Evolutionary conservation across 2,888 invertebrate genomes (phyloP), one percentile per base, ranked within the genome.

Genomic region (Leptinotarsa rubiginosa): DNA sequence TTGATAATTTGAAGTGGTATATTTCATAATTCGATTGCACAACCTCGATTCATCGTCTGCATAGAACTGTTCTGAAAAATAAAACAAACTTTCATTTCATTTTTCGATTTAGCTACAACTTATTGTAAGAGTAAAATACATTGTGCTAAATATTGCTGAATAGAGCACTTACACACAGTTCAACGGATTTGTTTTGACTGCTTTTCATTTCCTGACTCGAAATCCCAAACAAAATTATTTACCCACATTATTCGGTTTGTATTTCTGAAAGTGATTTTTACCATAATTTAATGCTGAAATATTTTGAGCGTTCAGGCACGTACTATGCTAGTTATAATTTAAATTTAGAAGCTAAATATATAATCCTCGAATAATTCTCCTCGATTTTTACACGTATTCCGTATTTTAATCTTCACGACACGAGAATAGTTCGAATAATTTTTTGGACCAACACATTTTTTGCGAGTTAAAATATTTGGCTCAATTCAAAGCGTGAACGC

Each of bases 331-430:
- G 74, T 74, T 72, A 74, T 74, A 70, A 76, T 69, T 31, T 74
- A 72, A 74, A 74, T 76, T 74, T 76, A 74, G 72, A 72, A 69
- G 68, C 76, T 76, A 76, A 76, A 76, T 76, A 76, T 73, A 76
- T 62, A 70, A 70, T 72, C 70, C 59, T 71, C 52, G 59, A 67
- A 72, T 76, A 70, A 73, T 76, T 70, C 72, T 69, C 72, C 67
- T 66, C 71, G 67, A 74, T 72, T 76, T 73, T 74, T 76, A 70
- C 59, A 69, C 56, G 12, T 65, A 65, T 47, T 71, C 20, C 64
- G 72, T 62, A 59, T 71, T 72, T 66, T 69, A 56, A 62, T 47
- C 20, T 31, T 69, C 69, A 50, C 31, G 47, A 20, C 69, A 72
- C 68, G 65, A 69, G 67, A 62, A 68, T 72, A 72, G 56, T 56